A percentile compares a stretch with the other conserved stretches of the same genome.
Conservation (phyloP, 1,140 invertebrate genomes). For the Pararge aegeria region DNA sequence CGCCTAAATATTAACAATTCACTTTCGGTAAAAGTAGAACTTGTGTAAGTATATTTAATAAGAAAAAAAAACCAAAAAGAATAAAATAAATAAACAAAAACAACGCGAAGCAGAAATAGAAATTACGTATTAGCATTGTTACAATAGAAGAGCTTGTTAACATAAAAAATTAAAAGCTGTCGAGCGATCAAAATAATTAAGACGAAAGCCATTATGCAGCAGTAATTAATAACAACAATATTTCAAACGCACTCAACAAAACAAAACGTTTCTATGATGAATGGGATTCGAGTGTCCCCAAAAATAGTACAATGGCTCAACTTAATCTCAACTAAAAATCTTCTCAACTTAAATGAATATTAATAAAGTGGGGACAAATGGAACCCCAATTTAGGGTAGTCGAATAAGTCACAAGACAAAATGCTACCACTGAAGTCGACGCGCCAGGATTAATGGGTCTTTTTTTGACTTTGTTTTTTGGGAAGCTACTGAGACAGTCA, state of each 20-base stretch:
- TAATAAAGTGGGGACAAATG: slow-evolving; percentile 60
- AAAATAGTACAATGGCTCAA: slow-evolving; percentile 58
- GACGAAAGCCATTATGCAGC: slow-evolving; percentile 30
- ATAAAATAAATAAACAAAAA: background rate
- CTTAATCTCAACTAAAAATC: slow-evolving; percentile 58
- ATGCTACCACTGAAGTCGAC: slow-evolving; percentile 48
- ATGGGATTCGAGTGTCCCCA: slow-evolving; percentile 39
- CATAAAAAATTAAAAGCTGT: slow-evolving; percentile 18
- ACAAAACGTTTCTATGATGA: slow-evolving; percentile 53
- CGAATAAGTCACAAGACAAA: slow-evolving; percentile 53
- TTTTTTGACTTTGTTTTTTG: slow-evolving; percentile 43
- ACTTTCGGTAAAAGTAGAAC: too few relatives aligned
- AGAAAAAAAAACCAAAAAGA: background rate
- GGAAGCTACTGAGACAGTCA: slow-evolving; percentile 46
- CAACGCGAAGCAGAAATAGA: background rate
- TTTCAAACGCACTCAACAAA: slow-evolving; percentile 43
- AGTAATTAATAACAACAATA: slow-evolving; percentile 56
- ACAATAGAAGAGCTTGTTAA: slow-evolving; percentile 25
- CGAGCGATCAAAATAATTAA: slow-evolving; percentile 39
- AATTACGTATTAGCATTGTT: slow-evolving; percentile 3
- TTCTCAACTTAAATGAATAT: slow-evolving; percentile 59
- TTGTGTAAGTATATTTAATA: background rate
- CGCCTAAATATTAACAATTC: too few relatives aligned
- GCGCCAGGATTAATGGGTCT: slow-evolving; percentile 44
- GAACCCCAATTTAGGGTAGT: slow-evolving; percentile 51